These are phyloP conservation scores for Solenopsis invicta DNA, from an alignment of 1,140 invertebrate species.

Conservation along the genomic window DNA sequence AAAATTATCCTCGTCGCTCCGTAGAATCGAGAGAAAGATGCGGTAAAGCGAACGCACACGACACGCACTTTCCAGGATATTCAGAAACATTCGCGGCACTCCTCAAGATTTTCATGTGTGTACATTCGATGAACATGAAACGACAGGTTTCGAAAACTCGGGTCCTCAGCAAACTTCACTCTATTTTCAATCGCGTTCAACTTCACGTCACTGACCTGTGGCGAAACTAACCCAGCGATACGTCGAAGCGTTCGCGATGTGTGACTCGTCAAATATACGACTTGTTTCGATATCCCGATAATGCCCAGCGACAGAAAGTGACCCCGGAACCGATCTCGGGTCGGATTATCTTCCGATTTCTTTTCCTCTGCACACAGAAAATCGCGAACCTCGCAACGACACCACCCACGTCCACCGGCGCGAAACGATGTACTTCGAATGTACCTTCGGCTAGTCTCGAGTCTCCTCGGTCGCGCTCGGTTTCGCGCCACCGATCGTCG, in stretches of 20 bases:
- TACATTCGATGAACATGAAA: not conserved
- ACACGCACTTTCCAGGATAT: not conserved
- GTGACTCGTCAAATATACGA: not conserved
- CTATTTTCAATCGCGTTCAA: not conserved
- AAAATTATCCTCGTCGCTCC: not conserved
- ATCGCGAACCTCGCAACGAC: not conserved
- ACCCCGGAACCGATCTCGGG: not conserved
- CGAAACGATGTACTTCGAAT: slow-evolving; percentile 24
- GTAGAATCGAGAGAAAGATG: not conserved
- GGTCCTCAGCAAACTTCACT: not conserved
- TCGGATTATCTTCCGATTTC: not conserved
- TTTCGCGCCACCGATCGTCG: not conserved
- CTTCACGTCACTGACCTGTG: not conserved
- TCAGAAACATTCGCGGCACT: not conserved
- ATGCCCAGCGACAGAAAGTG: not conserved
- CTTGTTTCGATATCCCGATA: not conserved
- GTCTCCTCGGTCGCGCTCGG: not conserved
- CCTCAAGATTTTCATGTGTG: not conserved
- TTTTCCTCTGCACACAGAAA: not conserved
- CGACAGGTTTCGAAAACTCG: not conserved
- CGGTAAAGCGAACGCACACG: not conserved
- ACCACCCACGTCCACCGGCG: not conserved
- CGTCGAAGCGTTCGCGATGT: not conserved
- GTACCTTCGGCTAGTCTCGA: not conserved
- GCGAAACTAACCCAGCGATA: not conserved